phyloP scores from a whole-genome alignment of 2,797 vertebrate species.

The Dromococcyx pavoninus region DNA sequence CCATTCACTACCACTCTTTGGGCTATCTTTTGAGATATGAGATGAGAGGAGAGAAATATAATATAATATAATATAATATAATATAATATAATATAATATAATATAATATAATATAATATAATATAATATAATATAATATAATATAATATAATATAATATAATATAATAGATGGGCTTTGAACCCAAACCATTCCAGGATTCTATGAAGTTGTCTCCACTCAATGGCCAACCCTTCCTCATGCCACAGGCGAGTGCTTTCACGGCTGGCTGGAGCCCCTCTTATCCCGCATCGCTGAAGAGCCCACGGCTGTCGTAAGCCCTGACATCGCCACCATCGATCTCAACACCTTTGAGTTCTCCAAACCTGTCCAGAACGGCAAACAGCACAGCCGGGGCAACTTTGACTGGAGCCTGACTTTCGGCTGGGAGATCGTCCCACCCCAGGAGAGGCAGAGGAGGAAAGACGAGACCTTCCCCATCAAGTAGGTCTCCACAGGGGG shows the following conservation, averaged over 20 bases:
- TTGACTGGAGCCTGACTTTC: conserved; percentile 93
- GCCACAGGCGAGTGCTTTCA: conserved; percentile 92
- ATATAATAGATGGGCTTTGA: no score
- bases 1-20: no score
- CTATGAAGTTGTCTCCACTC: not conserved
- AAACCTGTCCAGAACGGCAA: conserved; percentile 80
- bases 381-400: conserved; percentile 90
- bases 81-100: no score
- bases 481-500: conserved; percentile 76
- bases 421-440: conserved; percentile 89
- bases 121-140: no score
- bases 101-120: no score
- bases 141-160: no score
- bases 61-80: no score
- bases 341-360: conserved; percentile 88
- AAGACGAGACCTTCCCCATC: conserved; percentile 93
- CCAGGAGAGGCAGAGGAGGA: conserved; percentile 81
- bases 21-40: no score
- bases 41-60: no score
- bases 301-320: conserved; percentile 91
- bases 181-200: no score
- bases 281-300: conserved; percentile 90
- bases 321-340: conserved; percentile 90
- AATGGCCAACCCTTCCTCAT: not conserved
- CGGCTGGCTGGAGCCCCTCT: conserved; percentile 92